A percentile compares a stretch with the other conserved stretches of the same genome.
These are phyloP conservation scores for Herpetotheres cachinnans DNA, from an alignment of 2,113 vertebrate species.

Conservation along the genomic window DNA sequence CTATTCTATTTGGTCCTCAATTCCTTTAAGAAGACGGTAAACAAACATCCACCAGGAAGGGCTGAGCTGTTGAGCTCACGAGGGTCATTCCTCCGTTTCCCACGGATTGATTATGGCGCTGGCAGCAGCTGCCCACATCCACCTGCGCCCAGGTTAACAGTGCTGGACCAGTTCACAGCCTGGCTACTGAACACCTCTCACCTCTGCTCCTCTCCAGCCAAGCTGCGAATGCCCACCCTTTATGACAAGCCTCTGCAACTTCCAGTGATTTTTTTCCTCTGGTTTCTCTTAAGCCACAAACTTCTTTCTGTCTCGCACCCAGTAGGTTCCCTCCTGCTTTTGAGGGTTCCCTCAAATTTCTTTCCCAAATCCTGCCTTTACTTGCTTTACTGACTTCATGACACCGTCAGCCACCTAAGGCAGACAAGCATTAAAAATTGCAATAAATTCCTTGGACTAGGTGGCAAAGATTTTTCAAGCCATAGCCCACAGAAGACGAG, in stretches of 20 bases:
- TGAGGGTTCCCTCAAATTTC: not conserved
- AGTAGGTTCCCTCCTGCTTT: not conserved
- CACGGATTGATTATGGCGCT: accelerated
- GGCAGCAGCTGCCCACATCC: not conserved
- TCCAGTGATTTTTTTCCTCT: not conserved
- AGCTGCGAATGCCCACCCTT: not conserved
- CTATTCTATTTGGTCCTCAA: not conserved
- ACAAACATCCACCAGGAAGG: not conserved
- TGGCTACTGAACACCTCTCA: not conserved
- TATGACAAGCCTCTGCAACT: not conserved
- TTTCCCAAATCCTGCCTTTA: not conserved
- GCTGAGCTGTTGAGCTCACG: not conserved
- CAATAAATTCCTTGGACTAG: not conserved
- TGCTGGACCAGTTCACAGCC: not conserved
- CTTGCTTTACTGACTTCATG: not conserved
- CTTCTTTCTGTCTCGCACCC: not conserved
- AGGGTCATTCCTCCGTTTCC: not conserved
- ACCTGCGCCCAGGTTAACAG: not conserved
- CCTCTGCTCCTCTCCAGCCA: not conserved
- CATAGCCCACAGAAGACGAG: not conserved
- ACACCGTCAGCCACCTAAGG: not conserved
- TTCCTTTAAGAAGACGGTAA: not conserved
- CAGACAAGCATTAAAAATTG: not conserved
- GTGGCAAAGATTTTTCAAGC: not conserved
- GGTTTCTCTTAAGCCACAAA: not conserved